These are phyloP conservation scores for Nyleta sp. DNA, from an alignment of 2,888 invertebrate species.

Conservation along the genomic window DNA sequence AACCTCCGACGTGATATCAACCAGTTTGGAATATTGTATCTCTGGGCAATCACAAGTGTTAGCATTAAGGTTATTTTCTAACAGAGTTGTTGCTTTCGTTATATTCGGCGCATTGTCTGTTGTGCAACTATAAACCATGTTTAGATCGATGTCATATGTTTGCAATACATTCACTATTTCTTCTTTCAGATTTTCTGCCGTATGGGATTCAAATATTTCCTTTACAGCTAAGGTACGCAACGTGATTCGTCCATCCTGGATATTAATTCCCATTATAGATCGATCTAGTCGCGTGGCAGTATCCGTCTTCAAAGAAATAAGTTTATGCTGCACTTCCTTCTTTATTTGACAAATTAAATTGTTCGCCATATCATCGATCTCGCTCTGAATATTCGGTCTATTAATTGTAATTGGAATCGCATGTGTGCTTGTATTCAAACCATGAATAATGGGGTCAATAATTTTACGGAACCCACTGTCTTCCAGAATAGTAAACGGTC, in stretches of 20 bases:
- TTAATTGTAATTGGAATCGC: not conserved
- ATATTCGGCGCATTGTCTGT: constrained; percentile 10
- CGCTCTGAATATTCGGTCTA: not conserved
- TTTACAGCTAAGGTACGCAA: constrained; percentile 18
- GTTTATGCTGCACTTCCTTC: not conserved
- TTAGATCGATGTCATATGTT: not conserved
- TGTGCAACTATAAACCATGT: constrained; percentile 1
- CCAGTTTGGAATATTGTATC: not conserved
- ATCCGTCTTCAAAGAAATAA: constrained; percentile 5
- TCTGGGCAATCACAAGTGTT: not conserved
- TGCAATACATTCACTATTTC: not conserved
- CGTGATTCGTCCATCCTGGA: not conserved
- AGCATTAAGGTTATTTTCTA: not conserved
- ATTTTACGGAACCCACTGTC: not conserved
- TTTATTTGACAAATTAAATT: not conserved
- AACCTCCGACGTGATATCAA: not conserved
- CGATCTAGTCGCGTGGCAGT: constrained; percentile 12
- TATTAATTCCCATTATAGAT: constrained; percentile 6
- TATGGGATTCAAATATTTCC: constrained; percentile 9
- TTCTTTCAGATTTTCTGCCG: not conserved
- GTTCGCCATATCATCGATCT: not conserved
- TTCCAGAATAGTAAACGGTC: constrained; percentile 6
- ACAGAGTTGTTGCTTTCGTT: not conserved
- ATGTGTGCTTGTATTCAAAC: not conserved
- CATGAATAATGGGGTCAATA: too few relatives aligned